Evolutionary conservation across 2,888 invertebrate species (phyloP), one percentile per base, ranked within the genome.

Genomic region (Pogonocherus hispidulus): DNA sequence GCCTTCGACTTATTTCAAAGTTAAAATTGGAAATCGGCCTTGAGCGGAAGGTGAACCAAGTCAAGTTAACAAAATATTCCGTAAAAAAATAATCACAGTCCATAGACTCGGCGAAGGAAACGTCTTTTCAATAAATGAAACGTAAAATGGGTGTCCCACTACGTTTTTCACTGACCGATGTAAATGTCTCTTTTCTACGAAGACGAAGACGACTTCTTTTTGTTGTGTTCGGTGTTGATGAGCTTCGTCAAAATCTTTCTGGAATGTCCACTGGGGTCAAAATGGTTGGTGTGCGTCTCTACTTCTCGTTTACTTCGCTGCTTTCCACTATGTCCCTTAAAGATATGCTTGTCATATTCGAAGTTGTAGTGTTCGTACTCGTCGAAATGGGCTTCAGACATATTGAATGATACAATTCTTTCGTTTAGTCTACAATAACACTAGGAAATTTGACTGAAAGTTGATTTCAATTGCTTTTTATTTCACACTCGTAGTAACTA

Each of bases 341-440:
- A 93, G 73, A 96, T 91, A 84, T 94, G 92, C 86, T 97, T 97
- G 86, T 96, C 97, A 88, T 94, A 92, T 80, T 95, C 95, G 86
- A 93, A 97, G 87, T 97, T 97, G 89, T 95, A 97, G 84, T 96
- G 94, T 84, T 97, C 97, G 90, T 95, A 96, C 84, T 95, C 92
- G 87, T 97, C 96, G 85, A 93, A 92, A 87, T 94, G 91, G 80
- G 89, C 88, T 86, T 94, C 94, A 82, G 94, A 94, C 95, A 95
- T 94, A 84, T 86, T 90, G 86, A n/a, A n/a, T 16, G 11, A 35
- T 59, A 32, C n/a, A n/a, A n/a, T n/a, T 20, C n/a, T 23, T 1
- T 41, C 37, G n/a, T n/a, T n/a, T n/a, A n/a, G n/a, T n/a, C n/a
- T n/a, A n/a, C n/a, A n/a, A n/a, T 23, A 27, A 16, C 23, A 51